Conservation (phyloP, 2,888 invertebrate species). For the Raillietiella orientalis region DNA sequence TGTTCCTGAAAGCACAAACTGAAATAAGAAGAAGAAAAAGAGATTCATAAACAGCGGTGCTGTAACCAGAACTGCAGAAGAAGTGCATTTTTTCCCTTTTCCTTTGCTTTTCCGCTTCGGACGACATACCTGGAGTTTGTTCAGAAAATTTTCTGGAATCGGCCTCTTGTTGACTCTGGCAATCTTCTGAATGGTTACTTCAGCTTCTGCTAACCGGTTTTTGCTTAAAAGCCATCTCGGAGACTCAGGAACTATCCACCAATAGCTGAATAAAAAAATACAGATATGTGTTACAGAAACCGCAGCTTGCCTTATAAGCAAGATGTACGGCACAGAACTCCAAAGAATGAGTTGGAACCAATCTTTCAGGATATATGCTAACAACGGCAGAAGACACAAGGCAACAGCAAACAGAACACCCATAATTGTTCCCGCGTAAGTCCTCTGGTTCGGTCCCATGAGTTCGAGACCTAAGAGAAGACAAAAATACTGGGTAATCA, state of each 20-base stretch:
- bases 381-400: conserved; percentile 37
- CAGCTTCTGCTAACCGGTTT: conserved; percentile 27
- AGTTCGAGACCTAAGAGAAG: conserved; percentile 18
- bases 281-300: conserved; percentile 1
- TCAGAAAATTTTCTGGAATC: conserved; percentile 22
- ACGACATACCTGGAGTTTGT: conserved; percentile 25
- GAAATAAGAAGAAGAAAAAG: no score
- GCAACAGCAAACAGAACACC: conserved; percentile 35
- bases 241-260: conserved; percentile 32
- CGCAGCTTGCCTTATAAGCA: conserved; percentile 17
- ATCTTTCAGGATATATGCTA: conserved; percentile 23
- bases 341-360: conserved; percentile 26
- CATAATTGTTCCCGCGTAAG: conserved; percentile 27
- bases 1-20: no score
- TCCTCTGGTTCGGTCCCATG: conserved; percentile 26
- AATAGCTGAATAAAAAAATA: conserved; percentile 15
- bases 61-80: no score
- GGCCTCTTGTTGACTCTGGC: conserved; percentile 24
- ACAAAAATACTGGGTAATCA: not conserved
- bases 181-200: conserved; percentile 24
- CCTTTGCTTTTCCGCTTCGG: no score
- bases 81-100: no score
- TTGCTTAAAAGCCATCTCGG: conserved; percentile 31
- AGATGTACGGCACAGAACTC: conserved; percentile 24
- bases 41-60: no score